These are phyloP conservation scores for Eumerus sabulonum DNA, from an alignment of 2,888 invertebrate species.

Conservation along the genomic window DNA sequence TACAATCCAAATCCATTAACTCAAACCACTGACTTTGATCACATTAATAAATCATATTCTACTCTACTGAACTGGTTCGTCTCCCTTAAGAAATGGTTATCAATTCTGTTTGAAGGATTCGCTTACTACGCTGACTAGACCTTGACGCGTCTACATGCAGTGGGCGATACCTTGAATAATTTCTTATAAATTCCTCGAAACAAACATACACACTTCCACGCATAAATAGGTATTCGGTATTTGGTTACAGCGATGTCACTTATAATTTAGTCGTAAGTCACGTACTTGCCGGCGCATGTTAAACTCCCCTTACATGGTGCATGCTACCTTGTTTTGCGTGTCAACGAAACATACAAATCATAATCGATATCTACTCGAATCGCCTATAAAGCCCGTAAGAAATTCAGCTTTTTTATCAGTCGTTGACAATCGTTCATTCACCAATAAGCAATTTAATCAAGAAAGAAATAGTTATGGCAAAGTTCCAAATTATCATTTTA, in stretches of 20 bases:
- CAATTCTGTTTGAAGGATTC: too few relatives aligned
- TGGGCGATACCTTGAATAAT: constrained; percentile 36
- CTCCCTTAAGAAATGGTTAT: too few relatives aligned
- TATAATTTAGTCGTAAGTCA: constrained; percentile 58
- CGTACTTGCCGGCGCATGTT: constrained; percentile 51
- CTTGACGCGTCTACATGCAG: neutral
- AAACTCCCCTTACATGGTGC: constrained; percentile 37
- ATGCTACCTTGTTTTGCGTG: constrained; percentile 54
- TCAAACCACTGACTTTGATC: too few relatives aligned
- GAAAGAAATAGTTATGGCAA: constrained; percentile 19
- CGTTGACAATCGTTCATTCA: constrained; percentile 24
- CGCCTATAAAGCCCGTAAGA: constrained; percentile 50
- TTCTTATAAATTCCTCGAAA: constrained; percentile 14
- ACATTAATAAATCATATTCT: too few relatives aligned
- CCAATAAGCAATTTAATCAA: constrained; percentile 10
- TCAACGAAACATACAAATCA: constrained; percentile 44
- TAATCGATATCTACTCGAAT: constrained; percentile 33
- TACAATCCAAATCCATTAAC: too few relatives aligned
- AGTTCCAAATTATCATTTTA: constrained; percentile 9
- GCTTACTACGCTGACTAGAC: too few relatives aligned
- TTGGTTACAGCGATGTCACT: constrained; percentile 28
- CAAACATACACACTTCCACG: constrained; percentile 17
- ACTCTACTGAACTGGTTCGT: too few relatives aligned
- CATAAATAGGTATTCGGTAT: constrained; percentile 34
- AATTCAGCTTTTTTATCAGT: constrained; percentile 35